These are phyloP conservation scores for Circaetus cinerascens DNA, from an alignment of 2,113 vertebrate species.

Conservation along the genomic window DNA sequence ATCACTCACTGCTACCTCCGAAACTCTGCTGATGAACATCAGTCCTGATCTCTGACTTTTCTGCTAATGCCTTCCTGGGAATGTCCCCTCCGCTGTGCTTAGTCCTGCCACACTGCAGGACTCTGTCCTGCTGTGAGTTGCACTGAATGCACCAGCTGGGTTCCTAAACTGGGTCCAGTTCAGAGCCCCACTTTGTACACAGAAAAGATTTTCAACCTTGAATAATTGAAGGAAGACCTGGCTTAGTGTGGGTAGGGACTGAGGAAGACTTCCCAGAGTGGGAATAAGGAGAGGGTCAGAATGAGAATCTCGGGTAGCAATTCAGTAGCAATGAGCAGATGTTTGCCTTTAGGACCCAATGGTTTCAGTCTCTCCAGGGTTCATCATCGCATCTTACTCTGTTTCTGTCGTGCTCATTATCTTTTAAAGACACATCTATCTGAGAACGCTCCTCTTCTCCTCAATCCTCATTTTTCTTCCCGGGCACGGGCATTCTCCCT, in stretches of 20 bases:
- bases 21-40: not conserved
- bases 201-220: not conserved
- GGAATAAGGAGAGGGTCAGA: not conserved
- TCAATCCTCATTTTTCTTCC: conserved; percentile 31
- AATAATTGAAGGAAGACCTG: not conserved
- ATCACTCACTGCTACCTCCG: not conserved
- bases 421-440: not conserved
- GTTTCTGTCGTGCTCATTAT: not conserved
- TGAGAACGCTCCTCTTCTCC: not conserved
- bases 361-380: not conserved
- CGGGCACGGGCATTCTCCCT: not conserved
- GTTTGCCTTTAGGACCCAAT: not conserved
- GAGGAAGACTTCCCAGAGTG: not conserved
- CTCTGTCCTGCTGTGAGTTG: not conserved
- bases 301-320: not conserved
- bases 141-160: not conserved
- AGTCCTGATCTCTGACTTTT: not conserved
- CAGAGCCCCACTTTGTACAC: not conserved
- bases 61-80: not conserved
- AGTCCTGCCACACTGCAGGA: not conserved
- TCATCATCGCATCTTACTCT: not conserved
- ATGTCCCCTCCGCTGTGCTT: not conserved
- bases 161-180: not conserved
- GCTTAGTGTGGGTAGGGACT: not conserved
- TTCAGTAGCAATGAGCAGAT: not conserved